Conservation (phyloP, 2,797 vertebrate species). For the Natrix natrix region DNA sequence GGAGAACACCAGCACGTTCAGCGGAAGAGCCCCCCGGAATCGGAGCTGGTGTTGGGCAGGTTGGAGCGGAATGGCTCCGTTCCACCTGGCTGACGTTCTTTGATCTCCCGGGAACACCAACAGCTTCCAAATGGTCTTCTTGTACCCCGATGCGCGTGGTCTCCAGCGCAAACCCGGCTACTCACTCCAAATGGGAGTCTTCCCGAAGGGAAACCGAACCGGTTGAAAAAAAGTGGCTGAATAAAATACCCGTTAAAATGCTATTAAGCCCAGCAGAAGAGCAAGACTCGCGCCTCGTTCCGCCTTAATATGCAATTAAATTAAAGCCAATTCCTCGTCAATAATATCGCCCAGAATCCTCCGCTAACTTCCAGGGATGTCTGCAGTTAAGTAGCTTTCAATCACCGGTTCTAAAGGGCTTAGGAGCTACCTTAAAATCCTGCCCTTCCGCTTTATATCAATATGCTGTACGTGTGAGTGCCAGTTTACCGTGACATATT, state of each 20-base stretch:
- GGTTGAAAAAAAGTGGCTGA: conserved; percentile 72
- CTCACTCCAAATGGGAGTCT: conserved; percentile 60
- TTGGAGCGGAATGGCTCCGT: not conserved
- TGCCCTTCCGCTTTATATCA: conserved; percentile 72
- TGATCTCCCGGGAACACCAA: not conserved
- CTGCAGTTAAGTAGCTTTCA: conserved; percentile 76
- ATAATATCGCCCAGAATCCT: conserved; percentile 68
- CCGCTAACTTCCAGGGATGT: conserved; percentile 66
- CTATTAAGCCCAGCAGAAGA: conserved; percentile 60
- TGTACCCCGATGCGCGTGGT: not conserved
- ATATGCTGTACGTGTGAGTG: conserved; percentile 68
- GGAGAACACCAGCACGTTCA: not conserved
- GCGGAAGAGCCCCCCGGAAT: conserved; percentile 21
- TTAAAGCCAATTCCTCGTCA: conserved; percentile 72
- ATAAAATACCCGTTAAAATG: conserved; percentile 73
- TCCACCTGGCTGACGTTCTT: not conserved
- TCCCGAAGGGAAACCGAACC: conserved; percentile 73
- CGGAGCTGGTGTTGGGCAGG: not conserved
- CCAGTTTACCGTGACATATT: conserved; percentile 73
- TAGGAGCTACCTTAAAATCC: conserved; percentile 71
- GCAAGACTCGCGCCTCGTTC: conserved; percentile 55
- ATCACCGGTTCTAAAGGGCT: conserved; percentile 68
- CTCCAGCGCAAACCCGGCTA: conserved; percentile 53
- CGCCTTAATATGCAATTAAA: conserved; percentile 70
- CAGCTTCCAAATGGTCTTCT: not conserved